Evolutionary conservation across 2,797 vertebrate species (phyloP), one percentile per base, ranked within the genome.

Genomic region (Acomys russatus): DNA sequence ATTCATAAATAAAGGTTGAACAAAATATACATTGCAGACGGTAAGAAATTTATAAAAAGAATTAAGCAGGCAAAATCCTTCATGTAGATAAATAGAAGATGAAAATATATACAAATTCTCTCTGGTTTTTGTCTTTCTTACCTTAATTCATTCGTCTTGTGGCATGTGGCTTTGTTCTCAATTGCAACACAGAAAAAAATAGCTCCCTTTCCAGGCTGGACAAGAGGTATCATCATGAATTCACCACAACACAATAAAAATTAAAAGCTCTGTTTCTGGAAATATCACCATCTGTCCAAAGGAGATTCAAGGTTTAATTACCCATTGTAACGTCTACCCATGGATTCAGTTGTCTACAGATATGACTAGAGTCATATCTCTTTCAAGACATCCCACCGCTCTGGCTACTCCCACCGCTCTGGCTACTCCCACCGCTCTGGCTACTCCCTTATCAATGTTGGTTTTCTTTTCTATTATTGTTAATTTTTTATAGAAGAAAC

Each of bases 181-280:
- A 94, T 22, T 38, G 5, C 18, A 91, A 61, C 12, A 61, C 8
- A 92, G 9, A 92, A 95, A 83, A 44, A 87, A 82, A 74, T 10
- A 30, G 28, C 74, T 44, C 68, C 71, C n/a, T 90, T 78, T 82
- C 79, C 78, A 94, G 79, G 70, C 20, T 88, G 84, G 5, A 89
- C 77, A 78, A n/a, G 15, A 92, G 70, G 44, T 33, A 38, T 25
- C 86, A 56, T 95, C 66, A 79, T 94, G 28, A 97, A 83, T 23
- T n/a, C 22, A 89, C 17, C 56, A 59, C 61, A 54, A 94, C 17
- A 74, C 76, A 35, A 71, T 20, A 44, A 23, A 92, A 87, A 96
- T 91, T 92, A 76, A 95, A 94, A 95, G 23, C 30, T 91, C 22
- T 0, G 61, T 91, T 86, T 83, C 85, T 56, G 94, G 51, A 92